Percentiles rank a stretch among this genome's conserved stretches.
These are phyloP conservation scores for Pipra filicauda DNA, from an alignment of 2,113 vertebrate genomes.

Conservation along the genomic window DNA sequence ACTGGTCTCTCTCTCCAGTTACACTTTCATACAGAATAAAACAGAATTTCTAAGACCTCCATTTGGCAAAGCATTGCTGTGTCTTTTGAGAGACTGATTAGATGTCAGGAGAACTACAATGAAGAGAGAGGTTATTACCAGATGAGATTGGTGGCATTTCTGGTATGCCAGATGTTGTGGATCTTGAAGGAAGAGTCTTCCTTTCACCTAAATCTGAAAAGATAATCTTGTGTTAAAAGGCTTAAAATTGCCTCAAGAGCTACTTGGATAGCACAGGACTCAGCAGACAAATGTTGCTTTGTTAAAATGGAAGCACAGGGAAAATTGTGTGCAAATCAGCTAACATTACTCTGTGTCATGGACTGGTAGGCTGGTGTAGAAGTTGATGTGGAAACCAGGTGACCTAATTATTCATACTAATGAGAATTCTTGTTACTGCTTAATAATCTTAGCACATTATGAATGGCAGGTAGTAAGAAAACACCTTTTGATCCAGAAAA, in stretches of 20 bases:
- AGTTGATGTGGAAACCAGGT: neutral
- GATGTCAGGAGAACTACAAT: neutral
- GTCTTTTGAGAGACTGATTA: neutral
- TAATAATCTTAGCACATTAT: neutral
- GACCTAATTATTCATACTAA: neutral
- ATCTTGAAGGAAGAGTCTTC: neutral
- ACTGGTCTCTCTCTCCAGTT: neutral
- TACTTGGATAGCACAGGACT: neutral
- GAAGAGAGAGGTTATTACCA: conserved; percentile 5
- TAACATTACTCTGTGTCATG: neutral
- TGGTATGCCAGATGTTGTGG: neutral
- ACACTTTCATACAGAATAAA: neutral
- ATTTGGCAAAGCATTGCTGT: neutral
- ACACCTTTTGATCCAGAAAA: neutral
- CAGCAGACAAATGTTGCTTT: neutral
- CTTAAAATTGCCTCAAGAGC: neutral
- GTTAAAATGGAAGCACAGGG: neutral
- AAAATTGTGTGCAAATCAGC: neutral
- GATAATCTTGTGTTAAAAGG: conserved; percentile 8
- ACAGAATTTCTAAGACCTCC: neutral
- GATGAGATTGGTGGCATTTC: neutral
- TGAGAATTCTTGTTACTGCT: neutral
- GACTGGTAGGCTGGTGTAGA: neutral
- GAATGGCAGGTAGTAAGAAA: neutral
- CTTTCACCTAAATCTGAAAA: conserved; percentile 30